Base-by-base conservation (phyloP, 1,140 invertebrate genomes). In the Cotesia typhae region DNA sequence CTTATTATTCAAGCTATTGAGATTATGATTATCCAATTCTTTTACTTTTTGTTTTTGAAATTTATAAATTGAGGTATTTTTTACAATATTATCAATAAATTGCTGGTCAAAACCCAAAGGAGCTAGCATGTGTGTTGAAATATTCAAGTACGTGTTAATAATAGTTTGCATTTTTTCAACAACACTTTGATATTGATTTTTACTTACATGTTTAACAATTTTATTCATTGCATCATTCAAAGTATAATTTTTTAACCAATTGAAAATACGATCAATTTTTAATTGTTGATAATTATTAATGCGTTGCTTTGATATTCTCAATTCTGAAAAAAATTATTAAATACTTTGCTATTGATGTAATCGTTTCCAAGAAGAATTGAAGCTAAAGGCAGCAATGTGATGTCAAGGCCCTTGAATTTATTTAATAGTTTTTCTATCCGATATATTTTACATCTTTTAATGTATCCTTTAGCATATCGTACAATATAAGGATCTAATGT, bases 291-390 rank as follows among this genome's bases (percentile, higher is more conserved):
- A 85, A 59, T 87, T 89, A 55, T 87, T 89, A 67, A 87, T 87
- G 71, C 83, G 88, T 60, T 88, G 87, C 63, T 87, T 92, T 7
- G 88, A 84, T 55, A 92, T 83, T 78, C 90, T 92, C 38, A 96
- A 82, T 68, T 90, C 84, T 7, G 84, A 83, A 82, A 92, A 81
- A 96, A 95, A 57, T 90, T 89, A 9, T 85, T 85, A 78, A 96
- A 95, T 0, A 89, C 86, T 7, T 83, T 87, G 57, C 87, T 87
- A 55, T 92, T 88, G n/a, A 95, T 90, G 84, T 94, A 96, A 87
- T 97, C 95, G 88, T 97, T 97, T 3, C 95, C 95, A 17, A 96
- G 82, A 5, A 97, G 76, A 9, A 92, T 92, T n/a, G 94, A 92
- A 71, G 95, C 87, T 4, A 97, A 79, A 2, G 95, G 94, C 53